Conservation (phyloP, 2,113 vertebrate genomes). For the Pelmatolapia mariae region DNA sequence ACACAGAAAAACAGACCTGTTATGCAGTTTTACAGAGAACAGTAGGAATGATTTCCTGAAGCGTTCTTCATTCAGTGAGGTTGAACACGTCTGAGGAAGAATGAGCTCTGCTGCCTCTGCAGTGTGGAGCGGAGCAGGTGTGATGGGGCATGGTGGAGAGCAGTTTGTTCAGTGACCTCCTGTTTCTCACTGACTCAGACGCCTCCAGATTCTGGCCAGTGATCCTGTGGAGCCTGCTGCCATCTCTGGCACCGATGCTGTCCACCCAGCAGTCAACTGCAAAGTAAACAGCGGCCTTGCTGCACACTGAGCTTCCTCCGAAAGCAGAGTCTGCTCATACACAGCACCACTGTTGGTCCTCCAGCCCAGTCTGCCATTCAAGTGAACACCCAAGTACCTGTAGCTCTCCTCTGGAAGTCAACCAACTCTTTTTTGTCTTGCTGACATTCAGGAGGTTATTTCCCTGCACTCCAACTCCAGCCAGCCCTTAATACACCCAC, state of each 20-base stretch:
- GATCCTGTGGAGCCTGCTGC: background rate
- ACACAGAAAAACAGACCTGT: background rate
- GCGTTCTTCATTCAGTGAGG: background rate
- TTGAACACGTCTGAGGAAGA: background rate
- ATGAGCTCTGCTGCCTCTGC: background rate
- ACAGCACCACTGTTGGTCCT: background rate
- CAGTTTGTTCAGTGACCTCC: background rate
- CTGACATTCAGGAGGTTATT: background rate
- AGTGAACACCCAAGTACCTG: background rate
- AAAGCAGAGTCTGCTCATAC: background rate
- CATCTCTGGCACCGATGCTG: background rate
- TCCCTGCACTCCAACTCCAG: background rate
- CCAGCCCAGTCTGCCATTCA: accelerated
- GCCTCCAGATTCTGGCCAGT: background rate
- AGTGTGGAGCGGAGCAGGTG: background rate
- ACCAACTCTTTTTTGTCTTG: background rate
- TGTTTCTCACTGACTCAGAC: background rate
- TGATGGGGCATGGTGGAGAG: background rate
- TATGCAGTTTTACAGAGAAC: background rate
- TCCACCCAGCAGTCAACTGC: background rate
- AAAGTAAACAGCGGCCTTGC: background rate
- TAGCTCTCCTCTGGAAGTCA: accelerated
- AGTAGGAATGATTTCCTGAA: background rate
- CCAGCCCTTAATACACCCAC: background rate
- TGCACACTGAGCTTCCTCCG: background rate